These are phyloP conservation scores for Morone chrysops DNA, from an alignment of 2,113 vertebrate species.

Conservation along the genomic window DNA sequence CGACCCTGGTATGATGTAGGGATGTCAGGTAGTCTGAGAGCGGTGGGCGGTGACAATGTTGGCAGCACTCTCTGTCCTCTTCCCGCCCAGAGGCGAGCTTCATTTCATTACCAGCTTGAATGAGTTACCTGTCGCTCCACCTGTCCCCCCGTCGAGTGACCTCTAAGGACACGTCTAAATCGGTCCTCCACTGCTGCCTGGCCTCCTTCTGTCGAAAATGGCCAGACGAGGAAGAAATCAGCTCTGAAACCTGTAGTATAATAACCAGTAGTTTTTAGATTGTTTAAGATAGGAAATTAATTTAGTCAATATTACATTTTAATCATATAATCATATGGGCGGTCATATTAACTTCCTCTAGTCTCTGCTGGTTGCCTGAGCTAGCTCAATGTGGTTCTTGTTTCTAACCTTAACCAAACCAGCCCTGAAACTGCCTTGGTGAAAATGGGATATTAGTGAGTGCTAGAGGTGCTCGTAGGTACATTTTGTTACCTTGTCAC, in stretches of 20 bases:
- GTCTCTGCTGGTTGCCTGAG: no score
- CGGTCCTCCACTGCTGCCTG: slow-evolving; percentile 23
- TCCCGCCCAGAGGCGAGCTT: slow-evolving; percentile 50
- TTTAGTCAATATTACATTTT: no score
- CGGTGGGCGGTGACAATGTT: background rate
- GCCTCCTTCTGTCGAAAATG: slow-evolving; percentile 3
- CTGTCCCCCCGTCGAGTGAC: slow-evolving; percentile 1
- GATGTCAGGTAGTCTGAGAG: background rate
- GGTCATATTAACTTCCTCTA: no score
- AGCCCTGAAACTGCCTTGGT: no score
- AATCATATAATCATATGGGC: no score
- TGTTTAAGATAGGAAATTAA: no score
- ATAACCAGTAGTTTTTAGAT: no score
- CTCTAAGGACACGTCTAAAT: slow-evolving; percentile 24
- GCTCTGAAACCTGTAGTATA: background rate
- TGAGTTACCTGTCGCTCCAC: slow-evolving; percentile 41
- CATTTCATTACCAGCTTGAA: slow-evolving; percentile 55
- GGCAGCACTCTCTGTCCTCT: slow-evolving; percentile 31
- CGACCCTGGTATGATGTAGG: background rate
- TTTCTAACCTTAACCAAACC: no score
- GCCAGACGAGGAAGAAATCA: background rate
- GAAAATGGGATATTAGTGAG: no score
- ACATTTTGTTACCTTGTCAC: no score
- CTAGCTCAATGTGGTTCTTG: no score
- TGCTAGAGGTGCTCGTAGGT: no score